Evolutionary conservation across 2,888 invertebrate genomes (phyloP), one percentile per base, ranked within the genome.

Genomic region (Eudasyphora cyanicolor): DNA sequence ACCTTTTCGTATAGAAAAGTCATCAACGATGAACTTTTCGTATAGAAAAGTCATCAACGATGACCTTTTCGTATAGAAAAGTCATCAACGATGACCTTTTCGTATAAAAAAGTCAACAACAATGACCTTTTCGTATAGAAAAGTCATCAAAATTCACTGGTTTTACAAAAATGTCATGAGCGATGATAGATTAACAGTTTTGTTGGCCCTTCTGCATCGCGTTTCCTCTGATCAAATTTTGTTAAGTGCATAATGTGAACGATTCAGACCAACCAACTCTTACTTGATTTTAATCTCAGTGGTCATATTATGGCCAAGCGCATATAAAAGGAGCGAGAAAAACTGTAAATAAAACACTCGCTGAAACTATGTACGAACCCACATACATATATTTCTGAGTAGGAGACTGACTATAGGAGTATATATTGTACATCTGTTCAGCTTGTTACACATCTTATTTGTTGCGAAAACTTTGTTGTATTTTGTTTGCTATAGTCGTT

Each of bases 251-350:
- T 38, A 35, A 24, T 54, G 24, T n/a, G 4, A 64, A 64, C 32
- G 64, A 64, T 38, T 64, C 35, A 1, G 21, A 38, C 29, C 12
- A 64, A 38, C 42, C 5, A 67, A 42, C 38, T 42, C 24, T 12
- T 42, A 67, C 67, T 71, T 78, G 19, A 29, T 69, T 70, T 62
- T 67, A 84, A 84, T 84, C 81, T 81, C 84, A 62, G 70, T 51
- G 84, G 84, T 84, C 81, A 81, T 78, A 81, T 76, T 73, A 79
- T 69, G 42, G 57, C n/a, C 67, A 14, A 67, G 42, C 21, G 21
- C 24, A 24, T 42, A 35, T 21, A 64, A 17, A 69, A 64, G 21
- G 51, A 27, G 42, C 51, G 32, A 17, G 42, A 62, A 42, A 70
- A 69, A 77, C 45, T 75, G 67, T 21, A 45, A 62, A 78, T 38